These are phyloP conservation scores for Chelmon rostratus DNA, from an alignment of 2,797 vertebrate genomes.

Conservation along the genomic window DNA sequence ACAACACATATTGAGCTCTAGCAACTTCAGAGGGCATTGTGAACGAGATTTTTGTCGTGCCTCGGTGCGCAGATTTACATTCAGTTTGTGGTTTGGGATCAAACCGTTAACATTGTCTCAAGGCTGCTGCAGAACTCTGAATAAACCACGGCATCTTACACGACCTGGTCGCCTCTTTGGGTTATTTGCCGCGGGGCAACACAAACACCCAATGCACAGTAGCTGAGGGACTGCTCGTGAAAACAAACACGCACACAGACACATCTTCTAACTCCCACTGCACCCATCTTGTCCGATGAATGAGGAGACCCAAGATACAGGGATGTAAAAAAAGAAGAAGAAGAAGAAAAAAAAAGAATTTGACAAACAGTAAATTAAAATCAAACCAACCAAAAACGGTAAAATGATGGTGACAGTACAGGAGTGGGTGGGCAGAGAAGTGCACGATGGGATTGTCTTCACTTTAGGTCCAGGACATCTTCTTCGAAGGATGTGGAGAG, in stretches of 20 bases:
- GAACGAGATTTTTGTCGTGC: slow-evolving; percentile 56
- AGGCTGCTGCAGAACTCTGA: slow-evolving; percentile 53
- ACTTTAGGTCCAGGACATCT: slow-evolving; percentile 96
- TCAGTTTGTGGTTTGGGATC: slow-evolving; percentile 68
- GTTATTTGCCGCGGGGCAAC: slow-evolving; percentile 62
- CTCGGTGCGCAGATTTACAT: slow-evolving; percentile 74
- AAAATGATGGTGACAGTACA: slow-evolving; percentile 59
- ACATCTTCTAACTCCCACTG: slow-evolving; percentile 50
- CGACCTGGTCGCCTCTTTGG: slow-evolving; percentile 69
- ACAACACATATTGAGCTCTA: slow-evolving; percentile 77
- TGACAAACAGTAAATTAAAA: slow-evolving; percentile 54
- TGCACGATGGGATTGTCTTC: slow-evolving; percentile 85
- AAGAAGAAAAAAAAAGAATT: slow-evolving; percentile 13
- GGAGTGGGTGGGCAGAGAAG: slow-evolving; percentile 65
- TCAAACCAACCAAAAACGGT: slow-evolving; percentile 49
- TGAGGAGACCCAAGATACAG: slow-evolving; percentile 38
- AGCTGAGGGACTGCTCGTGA: slow-evolving; percentile 60
- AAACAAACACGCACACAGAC: slow-evolving; percentile 61
- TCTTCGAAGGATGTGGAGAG: slow-evolving; percentile 91
- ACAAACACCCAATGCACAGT: slow-evolving; percentile 62
- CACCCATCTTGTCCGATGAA: slow-evolving; percentile 54
- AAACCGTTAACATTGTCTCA: slow-evolving; percentile 54
- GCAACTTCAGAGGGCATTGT: slow-evolving; percentile 48
- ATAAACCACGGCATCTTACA: slow-evolving; percentile 45
- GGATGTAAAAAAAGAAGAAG: slow-evolving; percentile 31